Percentiles rank a stretch among this genome's conserved stretches.
Evolutionary conservation across 2,888 invertebrate genomes (phyloP).

Genomic region (Eupsilia transversa): DNA sequence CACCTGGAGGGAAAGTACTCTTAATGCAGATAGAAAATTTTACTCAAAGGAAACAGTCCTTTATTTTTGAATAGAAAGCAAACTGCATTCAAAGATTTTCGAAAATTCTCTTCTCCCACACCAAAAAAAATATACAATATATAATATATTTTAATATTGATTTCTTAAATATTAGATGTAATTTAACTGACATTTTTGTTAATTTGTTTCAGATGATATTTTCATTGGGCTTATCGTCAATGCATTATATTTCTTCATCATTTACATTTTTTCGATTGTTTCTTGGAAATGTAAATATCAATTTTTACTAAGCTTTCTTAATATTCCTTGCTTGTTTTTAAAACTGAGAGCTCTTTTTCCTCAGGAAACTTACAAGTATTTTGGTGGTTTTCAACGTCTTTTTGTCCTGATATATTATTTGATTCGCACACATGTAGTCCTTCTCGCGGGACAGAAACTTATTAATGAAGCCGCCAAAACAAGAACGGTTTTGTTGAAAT

Average conservation of each 20-base stretch:
- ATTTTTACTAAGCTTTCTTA: background rate
- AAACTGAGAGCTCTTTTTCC: background rate
- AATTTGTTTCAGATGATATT: slow-evolving; percentile 5
- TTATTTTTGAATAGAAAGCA: too few relatives aligned
- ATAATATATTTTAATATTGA: too few relatives aligned
- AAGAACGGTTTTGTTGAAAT: slow-evolving; percentile 15
- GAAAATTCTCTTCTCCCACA: too few relatives aligned
- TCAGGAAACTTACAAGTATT: background rate
- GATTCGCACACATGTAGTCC: background rate
- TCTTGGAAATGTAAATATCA: background rate
- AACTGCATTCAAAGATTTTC: too few relatives aligned
- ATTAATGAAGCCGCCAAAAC: slow-evolving; percentile 33
- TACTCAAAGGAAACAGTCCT: too few relatives aligned
- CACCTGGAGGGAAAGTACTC: too few relatives aligned
- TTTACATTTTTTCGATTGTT: background rate
- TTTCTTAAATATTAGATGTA: background rate
- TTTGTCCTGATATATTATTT: background rate
- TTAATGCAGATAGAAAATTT: too few relatives aligned
- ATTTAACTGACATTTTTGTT: background rate
- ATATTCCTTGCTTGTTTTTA: background rate
- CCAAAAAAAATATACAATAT: too few relatives aligned
- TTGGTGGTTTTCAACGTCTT: background rate
- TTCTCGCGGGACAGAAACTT: slow-evolving; percentile 43
- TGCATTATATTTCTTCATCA: background rate
- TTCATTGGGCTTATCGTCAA: background rate